Evolutionary conservation across 2,888 invertebrate species (phyloP).

Genomic region (Eristalis arbustorum): DNA sequence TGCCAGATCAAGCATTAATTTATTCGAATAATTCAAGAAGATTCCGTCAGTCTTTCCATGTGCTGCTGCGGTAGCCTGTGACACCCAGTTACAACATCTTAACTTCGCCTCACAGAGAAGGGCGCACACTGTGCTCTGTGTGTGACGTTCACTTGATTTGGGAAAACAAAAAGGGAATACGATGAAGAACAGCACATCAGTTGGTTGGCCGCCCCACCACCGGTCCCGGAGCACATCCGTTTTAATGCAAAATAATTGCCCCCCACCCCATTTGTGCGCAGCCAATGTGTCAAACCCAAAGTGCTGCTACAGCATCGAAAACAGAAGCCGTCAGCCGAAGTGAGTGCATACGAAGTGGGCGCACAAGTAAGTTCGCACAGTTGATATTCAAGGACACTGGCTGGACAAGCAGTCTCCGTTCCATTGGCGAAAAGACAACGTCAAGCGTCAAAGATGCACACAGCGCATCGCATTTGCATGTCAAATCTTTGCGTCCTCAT

Average conservation of each 20-base stretch:
- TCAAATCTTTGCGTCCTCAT: constrained; percentile 3
- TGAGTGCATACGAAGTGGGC: constrained; percentile 27
- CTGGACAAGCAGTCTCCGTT: constrained; percentile 37
- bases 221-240: constrained; percentile 36
- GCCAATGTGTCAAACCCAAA: constrained; percentile 19
- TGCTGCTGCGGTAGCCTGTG: neutral
- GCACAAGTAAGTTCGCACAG: constrained; percentile 25
- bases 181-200: neutral
- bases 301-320: neutral
- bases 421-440: neutral
- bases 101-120: neutral
- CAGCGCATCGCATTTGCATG: constrained; percentile 25
- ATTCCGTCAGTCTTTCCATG: neutral
- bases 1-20: neutral
- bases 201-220: neutral
- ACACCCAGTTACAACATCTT: neutral
- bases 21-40: neutral
- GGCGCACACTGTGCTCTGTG: neutral
- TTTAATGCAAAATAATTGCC: constrained; percentile 17
- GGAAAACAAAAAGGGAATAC: neutral
- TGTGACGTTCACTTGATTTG: neutral
- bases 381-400: constrained; percentile 38
- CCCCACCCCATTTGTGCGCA: constrained; percentile 7
- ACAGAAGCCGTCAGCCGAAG: neutral
- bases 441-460: constrained; percentile 13